Conservation (phyloP, 2,888 invertebrate species). For the Augochlorella aurata region DNA sequence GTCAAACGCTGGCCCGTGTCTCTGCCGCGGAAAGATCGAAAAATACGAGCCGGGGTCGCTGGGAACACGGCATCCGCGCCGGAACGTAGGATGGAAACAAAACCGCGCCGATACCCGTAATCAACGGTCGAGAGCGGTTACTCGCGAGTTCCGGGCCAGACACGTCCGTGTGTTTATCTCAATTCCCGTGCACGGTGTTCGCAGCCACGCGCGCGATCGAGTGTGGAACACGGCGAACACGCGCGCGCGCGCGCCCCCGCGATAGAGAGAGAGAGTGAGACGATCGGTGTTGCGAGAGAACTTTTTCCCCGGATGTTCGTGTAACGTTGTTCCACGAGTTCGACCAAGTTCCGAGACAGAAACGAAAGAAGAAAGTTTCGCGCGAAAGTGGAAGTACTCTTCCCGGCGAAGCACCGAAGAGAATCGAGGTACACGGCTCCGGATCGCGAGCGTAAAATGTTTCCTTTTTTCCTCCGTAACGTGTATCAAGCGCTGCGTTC, state of each 20-base stretch:
- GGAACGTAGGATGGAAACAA: slow-evolving; percentile 7
- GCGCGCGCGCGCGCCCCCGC: background rate
- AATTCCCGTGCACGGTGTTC: slow-evolving; percentile 28
- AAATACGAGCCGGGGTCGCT: background rate
- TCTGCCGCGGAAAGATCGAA: background rate
- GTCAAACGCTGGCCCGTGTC: background rate
- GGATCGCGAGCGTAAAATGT: slow-evolving; percentile 12
- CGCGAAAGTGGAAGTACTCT: slow-evolving; percentile 37
- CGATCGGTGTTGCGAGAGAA: background rate
- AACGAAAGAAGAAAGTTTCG: slow-evolving; percentile 45
- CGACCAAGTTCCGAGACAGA: slow-evolving; percentile 50
- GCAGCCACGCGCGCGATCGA: slow-evolving; percentile 27
- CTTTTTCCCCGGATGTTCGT: slow-evolving; percentile 36
- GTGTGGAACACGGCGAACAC: background rate
- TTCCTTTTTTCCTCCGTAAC: background rate
- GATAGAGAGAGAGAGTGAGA: background rate
- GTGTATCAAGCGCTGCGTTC: background rate
- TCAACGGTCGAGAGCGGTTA: slow-evolving; percentile 27
- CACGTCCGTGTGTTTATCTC: slow-evolving; percentile 33
- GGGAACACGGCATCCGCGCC: background rate
- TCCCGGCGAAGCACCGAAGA: slow-evolving; percentile 12
- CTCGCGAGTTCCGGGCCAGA: slow-evolving; percentile 15
- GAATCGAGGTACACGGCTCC: slow-evolving; percentile 39
- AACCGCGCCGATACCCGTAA: slow-evolving; percentile 25
- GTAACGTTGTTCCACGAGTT: slow-evolving; percentile 49